phyloP scores from a whole-genome alignment of 2,888 invertebrate species.

The Dromius quadrimaculatus region DNA sequence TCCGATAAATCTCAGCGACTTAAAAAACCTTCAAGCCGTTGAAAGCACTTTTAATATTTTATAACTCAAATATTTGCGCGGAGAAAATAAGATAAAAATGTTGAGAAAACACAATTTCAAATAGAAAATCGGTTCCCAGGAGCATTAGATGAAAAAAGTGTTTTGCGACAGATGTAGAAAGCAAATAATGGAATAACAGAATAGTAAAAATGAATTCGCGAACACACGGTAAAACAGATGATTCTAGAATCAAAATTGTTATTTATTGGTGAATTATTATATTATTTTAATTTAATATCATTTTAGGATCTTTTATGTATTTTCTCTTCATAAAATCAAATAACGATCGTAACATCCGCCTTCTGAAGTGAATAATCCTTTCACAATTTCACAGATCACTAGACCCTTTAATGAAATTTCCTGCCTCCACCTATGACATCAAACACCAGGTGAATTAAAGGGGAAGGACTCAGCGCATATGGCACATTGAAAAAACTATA shows the following conservation, averaged over 20 bases:
- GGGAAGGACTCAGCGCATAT: slow-evolving; percentile 5
- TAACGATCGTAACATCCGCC: too few species aligned
- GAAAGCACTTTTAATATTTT: slow-evolving; percentile 27
- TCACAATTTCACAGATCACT: too few species aligned
- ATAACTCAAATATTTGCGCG: slow-evolving; percentile 13
- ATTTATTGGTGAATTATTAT: too few species aligned
- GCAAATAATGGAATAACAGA: slow-evolving; percentile 17
- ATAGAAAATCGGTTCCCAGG: slow-evolving; percentile 2
- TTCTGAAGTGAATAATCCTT: too few species aligned
- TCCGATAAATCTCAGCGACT: slow-evolving; percentile 18
- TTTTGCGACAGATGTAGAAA: slow-evolving; percentile 2
- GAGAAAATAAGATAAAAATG: slow-evolving; percentile 2
- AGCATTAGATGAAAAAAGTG: not conserved
- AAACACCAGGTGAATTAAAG: not conserved
- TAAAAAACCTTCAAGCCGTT: slow-evolving; percentile 3
- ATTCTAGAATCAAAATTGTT: too few species aligned
- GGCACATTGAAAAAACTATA: slow-evolving; percentile 33
- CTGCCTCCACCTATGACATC: not conserved
- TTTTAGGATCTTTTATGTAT: too few species aligned
- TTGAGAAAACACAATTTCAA: slow-evolving; percentile 30
- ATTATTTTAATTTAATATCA: too few species aligned
- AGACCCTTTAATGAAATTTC: too few species aligned
- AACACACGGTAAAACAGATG: not conserved
- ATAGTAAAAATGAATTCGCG: not conserved
- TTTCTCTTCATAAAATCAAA: too few species aligned